Percentiles rank a stretch among this genome's conserved stretches.
Evolutionary conservation across 1,140 invertebrate species (phyloP).

Genomic region (Drosophila subobscura): DNA sequence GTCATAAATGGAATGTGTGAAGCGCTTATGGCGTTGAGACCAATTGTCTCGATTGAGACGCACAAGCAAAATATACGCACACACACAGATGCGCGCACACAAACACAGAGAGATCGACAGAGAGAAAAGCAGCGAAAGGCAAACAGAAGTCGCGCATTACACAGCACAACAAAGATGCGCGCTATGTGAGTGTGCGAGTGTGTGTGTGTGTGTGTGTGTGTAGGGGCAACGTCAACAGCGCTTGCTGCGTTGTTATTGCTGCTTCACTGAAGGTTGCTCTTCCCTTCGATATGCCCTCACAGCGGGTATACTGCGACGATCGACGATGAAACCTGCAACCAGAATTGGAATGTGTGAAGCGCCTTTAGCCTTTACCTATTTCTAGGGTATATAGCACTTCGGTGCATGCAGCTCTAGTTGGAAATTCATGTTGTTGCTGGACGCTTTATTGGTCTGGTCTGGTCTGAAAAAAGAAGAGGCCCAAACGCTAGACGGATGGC

Average conservation of each 20-base stretch:
- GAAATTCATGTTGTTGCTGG: constrained; percentile 22
- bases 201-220: constrained; percentile 21
- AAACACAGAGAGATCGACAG: background rate
- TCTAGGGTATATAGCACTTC: too few species aligned
- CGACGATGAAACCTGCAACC: too few species aligned
- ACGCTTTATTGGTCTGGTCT: constrained; percentile 66
- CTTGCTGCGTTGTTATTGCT: constrained; percentile 69
- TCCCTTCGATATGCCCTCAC: constrained; percentile 5
- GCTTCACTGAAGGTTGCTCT: constrained; percentile 43
- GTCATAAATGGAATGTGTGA: constrained; percentile 74
- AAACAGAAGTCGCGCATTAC: constrained; percentile 43
- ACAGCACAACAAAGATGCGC: constrained; percentile 23
- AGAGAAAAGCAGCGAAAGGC: constrained; percentile 8
- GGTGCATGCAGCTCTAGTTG: too few species aligned
- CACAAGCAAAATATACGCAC: constrained; percentile 20
- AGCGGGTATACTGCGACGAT: too few species aligned
- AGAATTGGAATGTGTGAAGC: too few species aligned
- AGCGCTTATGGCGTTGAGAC: constrained; percentile 64
- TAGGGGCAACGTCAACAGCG: constrained; percentile 44
- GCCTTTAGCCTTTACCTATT: too few species aligned
- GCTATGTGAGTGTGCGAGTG: background rate
- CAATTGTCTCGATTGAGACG: constrained; percentile 72
- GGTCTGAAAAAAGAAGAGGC: constrained; percentile 30
- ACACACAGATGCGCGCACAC: constrained; percentile 3
- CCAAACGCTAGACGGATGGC: constrained; percentile 20